Base-by-base conservation (phyloP, 2,113 vertebrate species). In the Peromyscus leucopus region DNA sequence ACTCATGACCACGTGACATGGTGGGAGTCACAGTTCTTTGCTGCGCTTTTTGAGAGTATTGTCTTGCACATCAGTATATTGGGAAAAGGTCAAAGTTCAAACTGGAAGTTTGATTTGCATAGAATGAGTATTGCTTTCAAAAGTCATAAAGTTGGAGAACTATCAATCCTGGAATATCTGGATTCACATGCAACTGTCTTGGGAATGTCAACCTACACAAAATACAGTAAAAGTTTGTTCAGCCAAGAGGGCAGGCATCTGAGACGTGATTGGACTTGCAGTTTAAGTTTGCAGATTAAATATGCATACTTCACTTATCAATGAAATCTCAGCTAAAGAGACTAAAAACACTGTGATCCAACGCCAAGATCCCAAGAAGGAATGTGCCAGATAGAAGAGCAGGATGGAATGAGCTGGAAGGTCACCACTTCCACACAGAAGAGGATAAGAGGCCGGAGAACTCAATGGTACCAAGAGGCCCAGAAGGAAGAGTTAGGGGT, bases 141-240 rank as follows among this genome's bases (percentile, higher is more conserved):
- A 63, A 36, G 7, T 19, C 33, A 28, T 36, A 19, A 55, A 15
- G 42, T 24, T 80, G 55, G 36, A 42, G 13, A 72, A 19, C 24
- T 4, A 2, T n/a, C n/a, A 65, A 7, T 59, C 28, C 16, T 33
- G 21, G 9, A 46, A 2, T 31, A 10, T 59, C 21, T 76, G 19
- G 26, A 97, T 94, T 97, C 96, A 92, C 98, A 86, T 97, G 89
- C 61, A 83, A 75, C 92, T 96, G 46, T 82, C 46, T 97, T 67
- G 96, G 93, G 96, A 97, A 97, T 98, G 96, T 94, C 95, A 97
- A 92, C 63, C 88, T 87, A n/a, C 75, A 96, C 71, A 4, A 21
- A 31, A 97, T 57, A 22, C 7, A 78, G 28, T 46, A 71, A 82
- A 97, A 80, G 83, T 86, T 61, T 95, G 65, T 95, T 94, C 31